Base-by-base conservation (phyloP, 2,113 vertebrate species). In the Dunckerocampus dactyliophorus region DNA sequence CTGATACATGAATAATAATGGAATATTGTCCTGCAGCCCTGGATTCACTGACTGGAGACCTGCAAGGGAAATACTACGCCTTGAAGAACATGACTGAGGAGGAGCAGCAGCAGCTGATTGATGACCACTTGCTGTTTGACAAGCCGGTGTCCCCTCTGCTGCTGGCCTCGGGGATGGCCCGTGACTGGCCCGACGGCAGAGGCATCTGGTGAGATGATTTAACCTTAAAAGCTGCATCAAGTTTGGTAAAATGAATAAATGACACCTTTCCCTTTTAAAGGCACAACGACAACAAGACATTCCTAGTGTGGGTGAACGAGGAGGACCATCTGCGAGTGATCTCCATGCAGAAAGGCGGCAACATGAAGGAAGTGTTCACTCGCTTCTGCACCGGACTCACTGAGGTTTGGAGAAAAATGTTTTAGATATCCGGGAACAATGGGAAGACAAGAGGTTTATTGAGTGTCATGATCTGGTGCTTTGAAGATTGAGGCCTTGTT, bases 81-180 rank as follows among this genome's bases (percentile, higher is more conserved):
- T 42, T 56, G 37, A 56, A 56, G 54, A 56, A 56, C 34, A 56
- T 56, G 54, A 56, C 37, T 21, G 54, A 56, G 6, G 54, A 56
- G n/a, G 54, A 56, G 54, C 54, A 56, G 54, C 54, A 56, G 54
- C 54, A 56, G 37, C 54, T 56, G 19, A 56, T 56, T 56, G 54
- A 56, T 39, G 54, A 56, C 19, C 54, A 56, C 54, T 15, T 56
- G 54, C 54, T 56, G 12, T 56, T 56, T 56, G 54, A 56, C 37
- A 56, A 56, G 37, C 54, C 54, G 4, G 54, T 56, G 37, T 56
- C 54, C 7, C 54, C 54, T 20, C 37, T 56, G 34, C 37, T 56
- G n/a, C 37, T 56, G 54, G 54, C 54, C 7, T 56, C 54, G 8
- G 54, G 54, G 37, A 56, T 56, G 54, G 54, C 54, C 6, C 54